phyloP scores from a whole-genome alignment of 1,140 invertebrate genomes.

The Brachionus angularis region DNA sequence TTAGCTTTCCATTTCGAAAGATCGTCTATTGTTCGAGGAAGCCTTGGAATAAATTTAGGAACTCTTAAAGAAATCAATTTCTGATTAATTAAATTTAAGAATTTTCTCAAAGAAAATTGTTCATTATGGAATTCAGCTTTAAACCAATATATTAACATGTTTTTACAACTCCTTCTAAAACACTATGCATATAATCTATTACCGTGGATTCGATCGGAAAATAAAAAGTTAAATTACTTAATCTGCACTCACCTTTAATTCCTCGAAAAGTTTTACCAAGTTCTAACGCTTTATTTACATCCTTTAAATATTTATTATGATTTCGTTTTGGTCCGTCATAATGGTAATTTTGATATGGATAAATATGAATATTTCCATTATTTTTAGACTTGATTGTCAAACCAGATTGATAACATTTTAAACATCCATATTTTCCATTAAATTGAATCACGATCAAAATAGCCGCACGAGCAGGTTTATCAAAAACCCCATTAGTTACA shows the following conservation, averaged over 20 bases:
- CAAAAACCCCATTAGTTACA: background rate
- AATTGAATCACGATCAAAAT: background rate
- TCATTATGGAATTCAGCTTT: background rate
- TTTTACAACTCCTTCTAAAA: background rate
- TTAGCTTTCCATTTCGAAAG: too few relatives aligned
- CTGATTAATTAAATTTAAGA: background rate
- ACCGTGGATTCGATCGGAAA: background rate
- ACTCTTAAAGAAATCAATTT: too few relatives aligned
- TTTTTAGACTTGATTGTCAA: background rate
- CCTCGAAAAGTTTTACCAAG: background rate
- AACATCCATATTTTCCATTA: constrained; percentile 1
- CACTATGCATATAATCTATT: constrained; percentile 25
- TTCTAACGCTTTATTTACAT: background rate
- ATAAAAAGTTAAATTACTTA: background rate
- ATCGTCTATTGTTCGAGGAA: too few relatives aligned
- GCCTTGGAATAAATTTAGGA: too few relatives aligned
- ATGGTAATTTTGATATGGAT: background rate
- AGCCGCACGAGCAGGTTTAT: background rate
- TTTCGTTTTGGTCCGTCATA: background rate
- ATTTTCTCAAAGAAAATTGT: constrained; percentile 4
- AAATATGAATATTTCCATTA: constrained; percentile 2
- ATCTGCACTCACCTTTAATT: background rate
- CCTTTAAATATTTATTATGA: background rate
- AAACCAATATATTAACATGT: background rate
- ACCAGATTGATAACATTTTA: constrained; percentile 3